phyloP scores from a whole-genome alignment of 2,113 vertebrate genomes.

The Hypocryptadius cinnamomeus region DNA sequence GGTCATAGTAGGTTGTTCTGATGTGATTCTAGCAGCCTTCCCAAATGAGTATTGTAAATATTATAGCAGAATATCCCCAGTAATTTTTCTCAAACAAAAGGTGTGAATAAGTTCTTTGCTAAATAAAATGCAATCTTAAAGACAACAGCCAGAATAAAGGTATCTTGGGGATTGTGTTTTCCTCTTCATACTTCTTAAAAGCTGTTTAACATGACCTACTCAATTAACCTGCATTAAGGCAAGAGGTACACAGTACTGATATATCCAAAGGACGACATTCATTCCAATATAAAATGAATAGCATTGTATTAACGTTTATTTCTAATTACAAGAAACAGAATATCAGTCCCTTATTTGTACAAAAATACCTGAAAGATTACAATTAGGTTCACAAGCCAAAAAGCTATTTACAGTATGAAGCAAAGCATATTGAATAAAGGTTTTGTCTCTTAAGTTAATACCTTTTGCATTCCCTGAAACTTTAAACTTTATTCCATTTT shows the following conservation, averaged over 20 bases:
- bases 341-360: conserved; percentile 97
- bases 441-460: conserved; percentile 79
- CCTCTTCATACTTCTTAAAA: neutral
- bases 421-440: conserved; percentile 84
- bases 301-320: conserved; percentile 94
- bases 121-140: neutral
- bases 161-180: neutral
- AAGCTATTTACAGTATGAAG: conserved; percentile 90
- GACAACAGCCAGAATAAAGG: neutral
- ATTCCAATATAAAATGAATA: conserved; percentile 70
- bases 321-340: conserved; percentile 97
- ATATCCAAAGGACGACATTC: conserved; percentile 34
- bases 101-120: neutral
- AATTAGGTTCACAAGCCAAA: conserved; percentile 89
- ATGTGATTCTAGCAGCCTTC: neutral
- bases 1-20: neutral
- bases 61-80: neutral
- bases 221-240: neutral
- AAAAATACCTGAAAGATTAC: conserved; percentile 99
- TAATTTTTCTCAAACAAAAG: neutral
- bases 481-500: conserved; percentile 67
- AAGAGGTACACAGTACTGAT: neutral
- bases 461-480: conserved; percentile 87
- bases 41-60: neutral
- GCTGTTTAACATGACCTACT: neutral